These are phyloP conservation scores for Ceratina australensis DNA, from an alignment of 1,140 invertebrate species.

Conservation along the genomic window DNA sequence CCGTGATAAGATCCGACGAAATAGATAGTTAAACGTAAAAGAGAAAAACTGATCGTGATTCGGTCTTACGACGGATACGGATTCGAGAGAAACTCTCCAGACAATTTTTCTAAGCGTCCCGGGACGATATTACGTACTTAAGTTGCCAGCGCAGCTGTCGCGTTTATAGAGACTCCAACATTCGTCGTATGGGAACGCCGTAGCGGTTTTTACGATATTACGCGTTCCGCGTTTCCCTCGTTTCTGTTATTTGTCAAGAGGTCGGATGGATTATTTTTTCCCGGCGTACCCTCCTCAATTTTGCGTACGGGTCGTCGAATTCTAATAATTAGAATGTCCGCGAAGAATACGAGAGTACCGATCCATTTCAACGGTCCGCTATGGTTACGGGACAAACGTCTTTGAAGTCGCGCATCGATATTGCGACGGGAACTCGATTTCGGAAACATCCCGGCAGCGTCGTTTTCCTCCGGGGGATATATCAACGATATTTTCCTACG, in stretches of 20 bases:
- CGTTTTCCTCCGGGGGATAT: slow-evolving; percentile 45
- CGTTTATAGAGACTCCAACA: slow-evolving; percentile 4
- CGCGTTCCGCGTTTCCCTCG: not conserved
- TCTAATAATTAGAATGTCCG: too few relatives aligned
- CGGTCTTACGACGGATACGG: not conserved
- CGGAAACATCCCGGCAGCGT: slow-evolving; percentile 47
- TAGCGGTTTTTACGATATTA: not conserved
- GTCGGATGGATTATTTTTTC: slow-evolving; percentile 2
- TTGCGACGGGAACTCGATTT: slow-evolving; percentile 56
- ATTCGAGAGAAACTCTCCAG: not conserved
- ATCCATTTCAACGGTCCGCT: not conserved
- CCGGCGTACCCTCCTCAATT: not conserved
- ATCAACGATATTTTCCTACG: slow-evolving; percentile 51
- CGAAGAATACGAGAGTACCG: too few relatives aligned
- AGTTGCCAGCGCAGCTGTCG: not conserved
- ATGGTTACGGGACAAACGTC: slow-evolving; percentile 49
- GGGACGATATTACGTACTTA: slow-evolving; percentile 18
- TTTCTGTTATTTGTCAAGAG: not conserved
- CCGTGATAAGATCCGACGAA: too few relatives aligned
- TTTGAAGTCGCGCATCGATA: slow-evolving; percentile 46
- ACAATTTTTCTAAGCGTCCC: slow-evolving; percentile 4
- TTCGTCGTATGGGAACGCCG: not conserved
- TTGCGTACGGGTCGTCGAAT: too few relatives aligned
- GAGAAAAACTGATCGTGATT: too few relatives aligned
- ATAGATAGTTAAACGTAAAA: too few relatives aligned